Conservation (phyloP, 2,888 invertebrate species). For the Lysandra bellargus region DNA sequence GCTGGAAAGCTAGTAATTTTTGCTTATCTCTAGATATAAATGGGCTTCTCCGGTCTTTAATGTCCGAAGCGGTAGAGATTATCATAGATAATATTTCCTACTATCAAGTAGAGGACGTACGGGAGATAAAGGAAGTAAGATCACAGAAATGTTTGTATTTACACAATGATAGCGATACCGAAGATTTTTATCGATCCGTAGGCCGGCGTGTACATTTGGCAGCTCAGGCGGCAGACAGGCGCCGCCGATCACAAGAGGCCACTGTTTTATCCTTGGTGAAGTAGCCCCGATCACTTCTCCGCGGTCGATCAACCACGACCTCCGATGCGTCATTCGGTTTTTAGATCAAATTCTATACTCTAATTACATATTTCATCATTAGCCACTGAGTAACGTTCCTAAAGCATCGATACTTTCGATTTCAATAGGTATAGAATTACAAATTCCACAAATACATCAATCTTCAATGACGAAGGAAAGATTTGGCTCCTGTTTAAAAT, state of each 20-base stretch:
- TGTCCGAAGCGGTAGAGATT: neutral
- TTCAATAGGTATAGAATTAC: neutral
- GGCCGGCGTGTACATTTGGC: slow-evolving; percentile 43
- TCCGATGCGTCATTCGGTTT: slow-evolving; percentile 41
- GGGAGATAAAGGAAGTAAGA: neutral
- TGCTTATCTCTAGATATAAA: neutral
- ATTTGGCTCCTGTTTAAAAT: neutral
- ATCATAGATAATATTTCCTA: neutral
- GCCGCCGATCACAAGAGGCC: slow-evolving; percentile 61
- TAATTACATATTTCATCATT: slow-evolving; percentile 16
- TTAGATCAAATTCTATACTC: slow-evolving; percentile 32
- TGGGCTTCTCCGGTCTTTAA: neutral
- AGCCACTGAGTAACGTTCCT: neutral
- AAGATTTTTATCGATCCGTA: slow-evolving; percentile 10
- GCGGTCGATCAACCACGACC: slow-evolving; percentile 50
- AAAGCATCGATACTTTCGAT: neutral
- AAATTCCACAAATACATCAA: neutral
- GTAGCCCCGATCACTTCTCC: slow-evolving; percentile 52
- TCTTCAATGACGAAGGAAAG: neutral
- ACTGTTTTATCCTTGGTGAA: slow-evolving; percentile 60
- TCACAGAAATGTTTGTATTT: neutral
- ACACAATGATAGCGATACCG: neutral
- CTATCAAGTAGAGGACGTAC: neutral
- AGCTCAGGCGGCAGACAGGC: slow-evolving; percentile 54
- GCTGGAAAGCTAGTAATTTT: neutral